Evolutionary conservation across 2,888 invertebrate genomes (phyloP).

Genomic region (Neoscelio sp.): DNA sequence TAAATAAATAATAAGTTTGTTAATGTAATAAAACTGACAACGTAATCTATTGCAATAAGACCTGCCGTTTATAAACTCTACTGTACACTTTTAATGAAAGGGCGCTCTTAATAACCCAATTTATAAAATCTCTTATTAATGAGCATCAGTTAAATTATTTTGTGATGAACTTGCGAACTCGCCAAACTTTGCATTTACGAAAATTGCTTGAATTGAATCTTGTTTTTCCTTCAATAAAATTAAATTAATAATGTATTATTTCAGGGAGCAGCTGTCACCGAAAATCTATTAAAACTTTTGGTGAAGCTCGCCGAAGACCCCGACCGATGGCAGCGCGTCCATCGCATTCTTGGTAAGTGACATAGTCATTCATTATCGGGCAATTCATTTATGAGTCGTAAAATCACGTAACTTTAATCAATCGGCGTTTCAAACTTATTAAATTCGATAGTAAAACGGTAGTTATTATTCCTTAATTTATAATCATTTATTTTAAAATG

Average conservation of each 20-base stretch:
- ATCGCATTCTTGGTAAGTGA: slow-evolving; percentile 79
- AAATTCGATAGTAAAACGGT: too few relatives aligned
- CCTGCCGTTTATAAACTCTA: too few relatives aligned
- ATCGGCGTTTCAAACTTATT: background rate
- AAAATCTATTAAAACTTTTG: slow-evolving; percentile 77
- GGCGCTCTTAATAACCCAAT: too few relatives aligned
- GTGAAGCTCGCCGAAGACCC: slow-evolving; percentile 78
- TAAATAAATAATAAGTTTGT: too few relatives aligned
- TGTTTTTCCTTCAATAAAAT: slow-evolving; percentile 23
- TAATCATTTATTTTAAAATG: too few relatives aligned
- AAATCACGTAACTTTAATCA: slow-evolving; percentile 20
- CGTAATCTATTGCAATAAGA: too few relatives aligned
- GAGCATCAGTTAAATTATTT: background rate
- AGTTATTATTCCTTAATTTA: too few relatives aligned
- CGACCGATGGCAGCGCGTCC: slow-evolving; percentile 75
- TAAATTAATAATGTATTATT: slow-evolving; percentile 60
- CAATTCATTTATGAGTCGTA: slow-evolving; percentile 28
- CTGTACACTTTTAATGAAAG: too few relatives aligned
- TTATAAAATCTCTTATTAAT: background rate
- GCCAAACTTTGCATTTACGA: slow-evolving; percentile 35
- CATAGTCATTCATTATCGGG: slow-evolving; percentile 41
- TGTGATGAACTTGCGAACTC: background rate
- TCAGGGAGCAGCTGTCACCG: slow-evolving; percentile 73
- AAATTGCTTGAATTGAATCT: slow-evolving; percentile 25
- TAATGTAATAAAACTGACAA: too few relatives aligned